phyloP scores from a whole-genome alignment of 2,797 vertebrate species.

The Aplochiton taeniatus region DNA sequence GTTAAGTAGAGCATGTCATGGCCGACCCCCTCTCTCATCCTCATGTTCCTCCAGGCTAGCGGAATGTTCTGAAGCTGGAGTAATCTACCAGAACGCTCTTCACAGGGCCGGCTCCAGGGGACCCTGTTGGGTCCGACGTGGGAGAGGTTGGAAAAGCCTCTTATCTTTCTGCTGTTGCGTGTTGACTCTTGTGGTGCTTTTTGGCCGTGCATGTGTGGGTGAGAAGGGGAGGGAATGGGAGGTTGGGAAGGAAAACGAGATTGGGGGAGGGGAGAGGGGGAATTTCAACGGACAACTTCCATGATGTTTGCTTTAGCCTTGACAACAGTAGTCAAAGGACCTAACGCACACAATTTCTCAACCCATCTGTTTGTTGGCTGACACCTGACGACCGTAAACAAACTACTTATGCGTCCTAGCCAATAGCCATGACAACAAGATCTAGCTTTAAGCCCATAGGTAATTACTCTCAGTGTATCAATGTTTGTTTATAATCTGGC shows the following conservation, averaged over 20 bases:
- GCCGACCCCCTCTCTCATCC: background rate
- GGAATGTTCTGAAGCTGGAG: background rate
- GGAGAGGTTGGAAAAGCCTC: background rate
- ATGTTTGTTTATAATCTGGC: background rate
- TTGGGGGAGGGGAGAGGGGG: too few relatives aligned
- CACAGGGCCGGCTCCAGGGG: slow-evolving; percentile 2
- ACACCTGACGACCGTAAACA: too few relatives aligned
- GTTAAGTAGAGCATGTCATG: slow-evolving; percentile 12
- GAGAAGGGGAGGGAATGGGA: too few relatives aligned
- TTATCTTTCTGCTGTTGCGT: slow-evolving; percentile 1
- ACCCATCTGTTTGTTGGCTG: too few relatives aligned
- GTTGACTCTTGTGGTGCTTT: slow-evolving; percentile 1
- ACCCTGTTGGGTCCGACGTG: background rate
- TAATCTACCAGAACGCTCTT: slow-evolving; percentile 1
- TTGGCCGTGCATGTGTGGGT: too few relatives aligned
- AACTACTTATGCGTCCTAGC: too few relatives aligned
- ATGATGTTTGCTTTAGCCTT: background rate
- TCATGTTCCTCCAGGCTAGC: too few relatives aligned
- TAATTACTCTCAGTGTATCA: background rate
- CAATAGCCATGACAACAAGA: background rate
- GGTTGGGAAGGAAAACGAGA: too few relatives aligned
- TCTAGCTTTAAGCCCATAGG: background rate
- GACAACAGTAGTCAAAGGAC: background rate
- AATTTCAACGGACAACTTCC: too few relatives aligned
- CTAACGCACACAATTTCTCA: background rate